Evolutionary conservation across 92 coral and sea anemone species (phyloP).

Genomic region (Umimayanthus chanpuru): DNA sequence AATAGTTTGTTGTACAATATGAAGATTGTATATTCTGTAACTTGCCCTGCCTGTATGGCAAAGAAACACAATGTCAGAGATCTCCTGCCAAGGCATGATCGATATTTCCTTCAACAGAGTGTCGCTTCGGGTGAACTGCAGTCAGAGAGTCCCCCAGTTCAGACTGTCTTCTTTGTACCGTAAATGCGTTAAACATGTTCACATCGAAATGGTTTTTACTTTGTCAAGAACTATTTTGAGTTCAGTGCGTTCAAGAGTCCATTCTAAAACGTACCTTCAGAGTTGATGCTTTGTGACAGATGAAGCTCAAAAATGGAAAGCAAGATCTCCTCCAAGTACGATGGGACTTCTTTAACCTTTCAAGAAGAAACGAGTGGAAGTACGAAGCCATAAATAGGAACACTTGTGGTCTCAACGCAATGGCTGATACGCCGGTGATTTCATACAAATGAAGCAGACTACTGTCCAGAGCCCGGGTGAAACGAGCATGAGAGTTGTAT

Average conservation of each 20-base stretch:
- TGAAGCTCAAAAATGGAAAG: constrained; percentile 25
- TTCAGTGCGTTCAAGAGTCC: not conserved
- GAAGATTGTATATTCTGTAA: no score
- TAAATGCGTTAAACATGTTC: not conserved
- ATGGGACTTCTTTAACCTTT: constrained; percentile 32
- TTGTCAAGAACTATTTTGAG: not conserved
- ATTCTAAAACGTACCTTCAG: constrained; percentile 3
- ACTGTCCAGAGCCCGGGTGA: not conserved
- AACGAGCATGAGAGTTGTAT: no score
- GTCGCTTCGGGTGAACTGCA: no score
- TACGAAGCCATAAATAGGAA: not conserved
- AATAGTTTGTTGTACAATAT: no score
- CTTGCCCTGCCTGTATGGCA: no score
- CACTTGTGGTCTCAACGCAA: not conserved
- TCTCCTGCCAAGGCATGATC: no score
- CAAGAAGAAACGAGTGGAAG: not conserved
- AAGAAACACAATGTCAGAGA: no score
- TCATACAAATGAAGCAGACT: not conserved
- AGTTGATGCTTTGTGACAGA: not conserved
- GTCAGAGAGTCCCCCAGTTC: no score
- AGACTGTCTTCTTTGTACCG: not conserved
- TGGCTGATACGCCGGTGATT: no score
- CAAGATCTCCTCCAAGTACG: constrained; percentile 22
- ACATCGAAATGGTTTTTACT: not conserved
- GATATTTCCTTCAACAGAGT: no score